These are phyloP conservation scores for Scaptodrosophila lebanonensis DNA, from an alignment of 1,140 invertebrate species.

Conservation along the genomic window DNA sequence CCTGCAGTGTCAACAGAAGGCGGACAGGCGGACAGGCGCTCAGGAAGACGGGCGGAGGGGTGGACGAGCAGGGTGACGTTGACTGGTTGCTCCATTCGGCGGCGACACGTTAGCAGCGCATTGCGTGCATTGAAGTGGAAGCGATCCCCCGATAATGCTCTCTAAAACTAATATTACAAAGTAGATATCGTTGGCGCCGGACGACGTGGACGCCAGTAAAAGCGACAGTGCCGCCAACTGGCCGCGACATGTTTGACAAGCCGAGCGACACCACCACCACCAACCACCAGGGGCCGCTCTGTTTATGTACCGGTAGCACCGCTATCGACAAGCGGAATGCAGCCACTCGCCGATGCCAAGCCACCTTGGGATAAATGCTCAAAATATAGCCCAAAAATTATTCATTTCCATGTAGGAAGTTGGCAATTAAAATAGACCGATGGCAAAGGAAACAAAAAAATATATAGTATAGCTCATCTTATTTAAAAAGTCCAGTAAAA, in stretches of 20 bases:
- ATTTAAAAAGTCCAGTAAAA: no score
- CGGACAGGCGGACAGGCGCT: constrained; percentile 6
- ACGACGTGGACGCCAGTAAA: constrained; percentile 48
- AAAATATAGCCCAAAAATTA: no score
- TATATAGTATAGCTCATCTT: no score
- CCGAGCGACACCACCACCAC: constrained; percentile 49
- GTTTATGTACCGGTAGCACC: constrained; percentile 1
- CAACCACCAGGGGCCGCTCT: constrained; percentile 1
- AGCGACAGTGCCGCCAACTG: constrained; percentile 73
- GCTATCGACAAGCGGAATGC: constrained; percentile 60
- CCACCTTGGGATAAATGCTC: no score
- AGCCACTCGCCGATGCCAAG: constrained; percentile 18
- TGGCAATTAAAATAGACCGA: no score
- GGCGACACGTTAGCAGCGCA: constrained; percentile 26
- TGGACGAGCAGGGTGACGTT: constrained; percentile 4
- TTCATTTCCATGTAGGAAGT: no score
- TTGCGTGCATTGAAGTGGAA: constrained; percentile 68
- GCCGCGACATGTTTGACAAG: constrained; percentile 76
- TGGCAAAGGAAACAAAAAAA: no score
- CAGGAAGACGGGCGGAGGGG: neutral
- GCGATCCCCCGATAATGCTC: constrained; percentile 72
- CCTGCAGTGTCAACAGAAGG: no score
- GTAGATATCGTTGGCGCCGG: constrained; percentile 72
- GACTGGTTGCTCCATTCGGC: neutral
- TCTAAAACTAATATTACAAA: constrained; percentile 76